Percentiles rank a stretch among this genome's conserved stretches.
Conservation (phyloP, 2,797 vertebrate genomes). For the Scomberomorus guttatus region DNA sequence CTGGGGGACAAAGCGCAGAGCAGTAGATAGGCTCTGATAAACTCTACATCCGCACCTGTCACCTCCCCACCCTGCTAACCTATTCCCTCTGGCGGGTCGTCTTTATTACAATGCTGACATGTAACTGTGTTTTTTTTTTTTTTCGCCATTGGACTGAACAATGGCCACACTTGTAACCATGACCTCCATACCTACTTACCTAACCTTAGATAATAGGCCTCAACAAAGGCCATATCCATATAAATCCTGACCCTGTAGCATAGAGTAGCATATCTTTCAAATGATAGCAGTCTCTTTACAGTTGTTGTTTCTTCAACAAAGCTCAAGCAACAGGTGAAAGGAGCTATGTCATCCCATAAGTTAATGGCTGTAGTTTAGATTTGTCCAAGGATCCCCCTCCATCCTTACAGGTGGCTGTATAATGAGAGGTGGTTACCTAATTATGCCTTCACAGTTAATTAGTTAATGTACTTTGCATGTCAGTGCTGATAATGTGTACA, state of each 20-base stretch:
- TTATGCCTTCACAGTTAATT: neutral
- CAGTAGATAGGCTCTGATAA: slow-evolving; percentile 48
- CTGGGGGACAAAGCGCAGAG: slow-evolving; percentile 41
- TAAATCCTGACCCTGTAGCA: slow-evolving; percentile 7
- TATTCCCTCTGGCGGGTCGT: slow-evolving; percentile 7
- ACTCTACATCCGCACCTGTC: slow-evolving; percentile 49
- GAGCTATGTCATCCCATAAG: neutral
- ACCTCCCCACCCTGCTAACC: slow-evolving; percentile 33
- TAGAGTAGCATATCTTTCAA: neutral
- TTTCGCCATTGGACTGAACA: slow-evolving; percentile 31
- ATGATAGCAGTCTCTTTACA: neutral
- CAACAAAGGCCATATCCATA: slow-evolving; percentile 7
- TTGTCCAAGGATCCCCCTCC: neutral
- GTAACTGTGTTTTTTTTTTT: slow-evolving; percentile 8
- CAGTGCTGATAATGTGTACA: slow-evolving; percentile 5
- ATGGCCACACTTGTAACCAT: slow-evolving; percentile 17
- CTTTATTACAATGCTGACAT: slow-evolving; percentile 19
- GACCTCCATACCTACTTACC: slow-evolving; percentile 22
- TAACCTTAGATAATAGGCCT: slow-evolving; percentile 21
- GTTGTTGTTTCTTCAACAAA: neutral
- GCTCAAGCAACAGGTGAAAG: neutral
- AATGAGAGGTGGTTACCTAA: neutral
- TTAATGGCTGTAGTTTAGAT: slow-evolving; percentile 1
- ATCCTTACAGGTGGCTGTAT: neutral
- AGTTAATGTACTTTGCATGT: slow-evolving; percentile 1